A percentile compares a stretch with the other conserved stretches of the same genome.
Conservation (phyloP, 1,140 invertebrate genomes). For the Zaprionus vittiger region DNA sequence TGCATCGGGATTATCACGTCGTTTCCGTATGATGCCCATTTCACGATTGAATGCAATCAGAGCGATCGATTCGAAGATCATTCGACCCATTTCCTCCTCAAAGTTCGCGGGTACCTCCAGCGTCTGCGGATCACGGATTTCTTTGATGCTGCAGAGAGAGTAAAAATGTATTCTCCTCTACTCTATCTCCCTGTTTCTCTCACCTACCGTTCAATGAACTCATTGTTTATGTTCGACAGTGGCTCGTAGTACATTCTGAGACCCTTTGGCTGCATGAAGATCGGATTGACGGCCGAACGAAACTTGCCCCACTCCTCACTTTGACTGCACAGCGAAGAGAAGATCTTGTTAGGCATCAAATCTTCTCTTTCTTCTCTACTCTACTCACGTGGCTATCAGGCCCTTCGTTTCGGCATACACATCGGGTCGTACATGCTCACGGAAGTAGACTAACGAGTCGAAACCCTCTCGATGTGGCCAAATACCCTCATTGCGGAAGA, state of each 20-base stretch:
- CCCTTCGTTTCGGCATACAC: slow-evolving; percentile 43
- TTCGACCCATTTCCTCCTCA: slow-evolving; percentile 38
- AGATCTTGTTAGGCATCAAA: not conserved
- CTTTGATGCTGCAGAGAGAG: slow-evolving; percentile 47
- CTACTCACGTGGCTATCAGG: slow-evolving; percentile 54
- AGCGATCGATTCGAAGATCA: slow-evolving; percentile 46
- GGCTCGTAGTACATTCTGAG: slow-evolving; percentile 62
- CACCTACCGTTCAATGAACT: slow-evolving; percentile 71
- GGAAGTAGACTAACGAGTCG: slow-evolving; percentile 62
- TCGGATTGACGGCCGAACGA: slow-evolving; percentile 58
- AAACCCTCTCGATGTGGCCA: slow-evolving; percentile 70
- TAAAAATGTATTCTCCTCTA: not conserved
- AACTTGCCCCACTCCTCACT: slow-evolving; percentile 58
- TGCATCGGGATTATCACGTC: slow-evolving; percentile 43
- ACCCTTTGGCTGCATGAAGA: slow-evolving; percentile 71
- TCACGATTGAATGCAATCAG: slow-evolving; percentile 48
- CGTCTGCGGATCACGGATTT: slow-evolving; percentile 54
- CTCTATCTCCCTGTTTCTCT: not conserved
- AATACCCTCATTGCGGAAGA: slow-evolving; percentile 72
- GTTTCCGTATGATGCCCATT: slow-evolving; percentile 51
- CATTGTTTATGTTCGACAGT: slow-evolving; percentile 62
- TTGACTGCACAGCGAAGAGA: slow-evolving; percentile 39
- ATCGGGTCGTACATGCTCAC: slow-evolving; percentile 46
- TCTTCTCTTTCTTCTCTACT: not conserved
- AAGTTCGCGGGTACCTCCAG: slow-evolving; percentile 49